Evolutionary conservation across 2,113 vertebrate genomes (phyloP), one percentile per base, ranked within the genome.

Genomic region (Acrocephalus arundinaceus): DNA sequence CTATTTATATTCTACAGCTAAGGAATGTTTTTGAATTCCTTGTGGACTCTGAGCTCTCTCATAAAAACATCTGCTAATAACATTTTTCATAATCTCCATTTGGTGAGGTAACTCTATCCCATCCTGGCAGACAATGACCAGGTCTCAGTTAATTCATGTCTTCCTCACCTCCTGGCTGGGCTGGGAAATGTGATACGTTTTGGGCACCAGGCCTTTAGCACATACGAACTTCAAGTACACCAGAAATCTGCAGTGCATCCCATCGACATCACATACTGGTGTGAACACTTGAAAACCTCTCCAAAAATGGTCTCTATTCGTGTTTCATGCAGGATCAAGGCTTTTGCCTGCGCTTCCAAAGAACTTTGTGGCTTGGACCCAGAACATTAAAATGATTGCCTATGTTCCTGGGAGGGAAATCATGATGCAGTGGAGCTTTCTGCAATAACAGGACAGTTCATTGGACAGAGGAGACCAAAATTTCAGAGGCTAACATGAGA

Each of bases 51-150:
- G 68, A 86, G 48, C 55, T 92, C 72, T 88, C 76, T 59, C 83
- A 81, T 90, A 59, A 87, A 93, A 89, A 89, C 90, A 97, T 93
- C 94, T 96, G 95, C 68, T 90, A 97, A 78, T 86, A 94, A 84
- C 76, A 90, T 87, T 80, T 91, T 92, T 92, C 66, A 77, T 86
- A 81, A 92, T 93, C 83, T 93, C 76, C 35, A 35, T 92, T 97
- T 86, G 80, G 88, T 8, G 0, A 87, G 39, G 87, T 89, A 94
- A 90, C 65, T 83, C 49, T 84, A 90, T 79, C 86, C 76, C 68
- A 92, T 86, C 68, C 79, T 95, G 95, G 88, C 89, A 97, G 87
- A 93, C 73, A 81, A 71, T 66, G 87, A 85, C 67, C 67, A 87
- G 75, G 82, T 83, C 71, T 85, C 82, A 70, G 75, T 94, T 93